Conservation (phyloP, 1,140 invertebrate species). For the Drosophila ananassae region DNA sequence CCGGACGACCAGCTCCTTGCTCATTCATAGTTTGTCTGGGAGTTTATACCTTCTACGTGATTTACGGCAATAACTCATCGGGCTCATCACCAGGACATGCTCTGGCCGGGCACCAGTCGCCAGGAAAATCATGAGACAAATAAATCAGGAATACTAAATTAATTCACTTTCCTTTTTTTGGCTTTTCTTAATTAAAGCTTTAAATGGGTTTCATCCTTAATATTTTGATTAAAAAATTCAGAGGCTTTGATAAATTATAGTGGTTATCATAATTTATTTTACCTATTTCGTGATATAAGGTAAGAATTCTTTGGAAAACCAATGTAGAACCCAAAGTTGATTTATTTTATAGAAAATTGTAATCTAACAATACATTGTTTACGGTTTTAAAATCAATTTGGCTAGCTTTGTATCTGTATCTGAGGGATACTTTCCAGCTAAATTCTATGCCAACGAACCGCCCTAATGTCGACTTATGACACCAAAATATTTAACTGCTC, state of each 20-base stretch:
- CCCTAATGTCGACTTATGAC: constrained; percentile 81
- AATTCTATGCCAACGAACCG: constrained; percentile 8
- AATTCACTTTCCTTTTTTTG: constrained; percentile 53
- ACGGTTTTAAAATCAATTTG: constrained; percentile 37
- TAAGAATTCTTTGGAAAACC: too few species aligned
- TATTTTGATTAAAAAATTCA: neutral
- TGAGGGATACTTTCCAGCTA: constrained; percentile 17
- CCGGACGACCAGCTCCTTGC: constrained; percentile 17
- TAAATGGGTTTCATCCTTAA: neutral
- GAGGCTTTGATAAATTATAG: neutral
- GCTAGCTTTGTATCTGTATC: neutral
- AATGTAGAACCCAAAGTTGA: too few species aligned
- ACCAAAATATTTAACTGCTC: constrained; percentile 83
- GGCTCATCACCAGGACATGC: constrained; percentile 20
- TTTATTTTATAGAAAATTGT: too few species aligned
- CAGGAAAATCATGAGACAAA: constrained; percentile 73
- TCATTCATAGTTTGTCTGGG: constrained; percentile 71
- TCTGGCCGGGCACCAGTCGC: constrained; percentile 11
- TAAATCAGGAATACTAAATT: constrained; percentile 79
- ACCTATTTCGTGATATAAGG: too few species aligned
- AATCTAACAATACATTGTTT: constrained; percentile 3
- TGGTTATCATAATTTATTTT: too few species aligned
- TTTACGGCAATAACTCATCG: constrained; percentile 79
- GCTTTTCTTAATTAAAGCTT: constrained; percentile 69
- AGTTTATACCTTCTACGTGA: constrained; percentile 77